A percentile compares a stretch with the other conserved stretches of the same genome.
Evolutionary conservation across 2,888 invertebrate species (phyloP).

Genomic region (Spatulosminthurus flaviceps): DNA sequence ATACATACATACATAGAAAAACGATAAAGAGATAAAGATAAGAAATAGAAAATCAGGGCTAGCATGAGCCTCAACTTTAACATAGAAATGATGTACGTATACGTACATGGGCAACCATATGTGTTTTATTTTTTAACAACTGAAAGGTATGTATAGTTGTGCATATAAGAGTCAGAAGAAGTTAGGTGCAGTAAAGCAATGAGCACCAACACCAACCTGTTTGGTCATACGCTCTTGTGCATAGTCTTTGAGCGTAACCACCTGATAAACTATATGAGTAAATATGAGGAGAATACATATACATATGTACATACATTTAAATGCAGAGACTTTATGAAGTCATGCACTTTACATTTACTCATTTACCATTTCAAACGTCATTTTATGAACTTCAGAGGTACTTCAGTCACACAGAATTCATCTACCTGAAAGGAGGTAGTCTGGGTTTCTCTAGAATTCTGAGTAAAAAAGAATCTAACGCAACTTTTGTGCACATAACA

Average conservation of each 20-base stretch:
- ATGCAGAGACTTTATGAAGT: constrained; percentile 26
- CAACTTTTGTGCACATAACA: background rate
- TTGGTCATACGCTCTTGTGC: constrained; percentile 27
- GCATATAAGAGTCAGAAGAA: background rate
- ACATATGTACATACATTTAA: background rate
- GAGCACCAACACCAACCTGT: constrained; percentile 21
- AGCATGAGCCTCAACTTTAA: background rate
- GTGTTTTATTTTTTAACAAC: too few species aligned
- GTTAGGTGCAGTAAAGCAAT: background rate
- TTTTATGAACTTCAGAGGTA: constrained; percentile 34
- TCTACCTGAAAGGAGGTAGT: constrained; percentile 33
- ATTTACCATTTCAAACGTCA: constrained; percentile 21
- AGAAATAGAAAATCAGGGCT: constrained; percentile 23
- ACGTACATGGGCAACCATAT: too few species aligned
- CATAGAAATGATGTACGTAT: too few species aligned
- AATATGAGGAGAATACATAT: too few species aligned
- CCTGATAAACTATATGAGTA: constrained; percentile 13
- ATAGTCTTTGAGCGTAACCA: constrained; percentile 20
- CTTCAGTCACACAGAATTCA: constrained; percentile 32
- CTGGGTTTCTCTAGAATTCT: constrained; percentile 29
- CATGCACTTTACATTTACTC: constrained; percentile 24
- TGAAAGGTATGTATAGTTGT: background rate
- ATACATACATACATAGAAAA: too few species aligned
- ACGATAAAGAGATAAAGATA: background rate
- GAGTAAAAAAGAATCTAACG: background rate